These are phyloP conservation scores for Malacoctenus gilli DNA, from an alignment of 2,797 vertebrate genomes.

Conservation along the genomic window DNA sequence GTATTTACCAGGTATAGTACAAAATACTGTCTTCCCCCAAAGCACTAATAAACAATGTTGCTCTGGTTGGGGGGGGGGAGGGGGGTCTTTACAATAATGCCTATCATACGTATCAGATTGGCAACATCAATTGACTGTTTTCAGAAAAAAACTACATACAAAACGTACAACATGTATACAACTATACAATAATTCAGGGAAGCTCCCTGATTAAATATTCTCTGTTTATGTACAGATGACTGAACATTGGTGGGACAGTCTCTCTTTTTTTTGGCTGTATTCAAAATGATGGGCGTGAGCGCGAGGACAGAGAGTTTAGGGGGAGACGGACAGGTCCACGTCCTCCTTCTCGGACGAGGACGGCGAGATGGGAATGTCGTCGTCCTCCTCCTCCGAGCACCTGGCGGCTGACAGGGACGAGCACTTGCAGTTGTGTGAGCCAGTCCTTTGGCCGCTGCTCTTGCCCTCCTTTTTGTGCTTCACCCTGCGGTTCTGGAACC, in stretches of 20 bases:
- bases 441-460: slow-evolving; percentile 85
- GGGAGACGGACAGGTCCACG: slow-evolving; percentile 90
- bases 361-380: slow-evolving; percentile 92
- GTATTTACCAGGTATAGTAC: slow-evolving; percentile 66
- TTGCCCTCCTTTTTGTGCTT: slow-evolving; percentile 99
- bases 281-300: slow-evolving; percentile 58
- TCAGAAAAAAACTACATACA: slow-evolving; percentile 83
- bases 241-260: slow-evolving; percentile 70
- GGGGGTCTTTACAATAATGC: slow-evolving; percentile 69
- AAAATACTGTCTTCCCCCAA: slow-evolving; percentile 74
- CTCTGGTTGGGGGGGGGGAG: slow-evolving; percentile 54
- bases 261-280: slow-evolving; percentile 71
- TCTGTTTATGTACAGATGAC: slow-evolving; percentile 81
- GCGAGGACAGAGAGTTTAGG: slow-evolving; percentile 79
- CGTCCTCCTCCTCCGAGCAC: slow-evolving; percentile 93
- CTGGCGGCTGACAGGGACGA: slow-evolving; percentile 89
- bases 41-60: slow-evolving; percentile 71
- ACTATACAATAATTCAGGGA: slow-evolving; percentile 80
- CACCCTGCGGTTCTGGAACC: slow-evolving; percentile 99
- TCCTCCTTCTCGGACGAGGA: slow-evolving; percentile 98
- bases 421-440: slow-evolving; percentile 90
- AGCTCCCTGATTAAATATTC: slow-evolving; percentile 80
- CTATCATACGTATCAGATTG: slow-evolving; percentile 62
- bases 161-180: slow-evolving; percentile 85
- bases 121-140: slow-evolving; percentile 75